Evolutionary conservation across 2,113 vertebrate species (phyloP).

Genomic region (Stictonetta naevosa): DNA sequence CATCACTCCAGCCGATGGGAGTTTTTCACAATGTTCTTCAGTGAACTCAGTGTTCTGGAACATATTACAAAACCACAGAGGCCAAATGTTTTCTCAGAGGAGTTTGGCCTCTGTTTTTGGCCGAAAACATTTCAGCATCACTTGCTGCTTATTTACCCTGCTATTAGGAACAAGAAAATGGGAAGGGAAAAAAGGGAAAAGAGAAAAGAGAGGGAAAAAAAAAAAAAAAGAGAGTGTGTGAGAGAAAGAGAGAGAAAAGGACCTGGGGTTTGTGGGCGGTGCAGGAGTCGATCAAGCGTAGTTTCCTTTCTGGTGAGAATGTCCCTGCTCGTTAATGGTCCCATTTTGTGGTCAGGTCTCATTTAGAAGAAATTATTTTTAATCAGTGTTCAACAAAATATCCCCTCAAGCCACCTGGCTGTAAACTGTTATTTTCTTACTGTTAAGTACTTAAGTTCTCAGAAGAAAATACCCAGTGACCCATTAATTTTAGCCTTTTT

Average conservation of each 20-base stretch:
- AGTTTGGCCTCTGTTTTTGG: conserved; percentile 84
- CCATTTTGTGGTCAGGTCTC: conserved; percentile 86
- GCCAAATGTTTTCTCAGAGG: conserved; percentile 87
- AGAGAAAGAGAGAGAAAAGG: neutral
- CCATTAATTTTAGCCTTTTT: conserved; percentile 79
- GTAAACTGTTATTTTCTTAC: conserved; percentile 75
- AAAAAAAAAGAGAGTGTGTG: neutral
- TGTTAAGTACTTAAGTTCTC: conserved; percentile 81
- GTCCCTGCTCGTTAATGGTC: conserved; percentile 78
- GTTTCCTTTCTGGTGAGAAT: conserved; percentile 80
- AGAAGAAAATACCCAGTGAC: conserved; percentile 77
- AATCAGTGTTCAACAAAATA: conserved; percentile 84
- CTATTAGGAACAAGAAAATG: conserved; percentile 76
- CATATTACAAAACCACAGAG: conserved; percentile 87
- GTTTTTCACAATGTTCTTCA: conserved; percentile 82
- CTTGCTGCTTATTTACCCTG: conserved; percentile 83
- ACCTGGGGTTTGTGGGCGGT: conserved; percentile 68
- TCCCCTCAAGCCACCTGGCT: conserved; percentile 82
- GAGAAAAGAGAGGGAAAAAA: neutral
- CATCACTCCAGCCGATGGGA: conserved; percentile 78
- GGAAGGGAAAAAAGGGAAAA: neutral
- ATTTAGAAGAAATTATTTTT: conserved; percentile 90
- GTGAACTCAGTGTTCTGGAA: conserved; percentile 85
- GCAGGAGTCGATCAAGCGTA: conserved; percentile 71
- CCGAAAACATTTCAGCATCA: conserved; percentile 80